phyloP scores from a whole-genome alignment of 2,113 vertebrate genomes.

The Aegotheles bennettii region DNA sequence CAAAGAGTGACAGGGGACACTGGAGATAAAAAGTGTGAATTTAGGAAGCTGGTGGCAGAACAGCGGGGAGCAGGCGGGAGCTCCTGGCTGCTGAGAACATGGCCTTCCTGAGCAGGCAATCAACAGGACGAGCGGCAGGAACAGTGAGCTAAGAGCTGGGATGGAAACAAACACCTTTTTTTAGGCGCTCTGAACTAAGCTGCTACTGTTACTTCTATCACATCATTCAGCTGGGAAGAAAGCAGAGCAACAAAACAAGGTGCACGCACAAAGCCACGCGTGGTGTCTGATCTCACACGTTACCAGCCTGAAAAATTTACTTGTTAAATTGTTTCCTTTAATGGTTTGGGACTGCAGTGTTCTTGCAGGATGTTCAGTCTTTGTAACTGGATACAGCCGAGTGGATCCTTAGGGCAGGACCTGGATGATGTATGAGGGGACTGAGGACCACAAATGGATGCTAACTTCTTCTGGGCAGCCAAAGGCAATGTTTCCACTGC shows the following conservation, averaged over 20 bases:
- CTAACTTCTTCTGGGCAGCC: not conserved
- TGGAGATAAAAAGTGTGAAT: not conserved
- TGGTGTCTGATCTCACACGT: not conserved
- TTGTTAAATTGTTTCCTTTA: not conserved
- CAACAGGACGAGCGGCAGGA: slow-evolving; percentile 49
- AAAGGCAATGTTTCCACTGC: rapidly evolving
- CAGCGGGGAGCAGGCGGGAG: not conserved
- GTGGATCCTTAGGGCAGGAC: not conserved
- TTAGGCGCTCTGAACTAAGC: not conserved
- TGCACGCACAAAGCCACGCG: rapidly evolving
- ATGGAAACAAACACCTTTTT: slow-evolving; percentile 51
- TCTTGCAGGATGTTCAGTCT: not conserved
- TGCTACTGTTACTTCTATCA: slow-evolving; percentile 27
- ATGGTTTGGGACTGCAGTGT: not conserved
- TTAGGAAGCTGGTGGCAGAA: not conserved
- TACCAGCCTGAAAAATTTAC: not conserved
- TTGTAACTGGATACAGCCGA: not conserved
- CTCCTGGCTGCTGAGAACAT: not conserved
- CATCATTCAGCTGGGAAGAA: slow-evolving; percentile 35
- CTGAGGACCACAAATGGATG: not conserved
- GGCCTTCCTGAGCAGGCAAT: slow-evolving; percentile 31
- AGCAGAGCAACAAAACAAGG: not conserved
- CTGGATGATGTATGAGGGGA: not conserved
- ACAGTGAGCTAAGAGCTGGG: slow-evolving; percentile 20
- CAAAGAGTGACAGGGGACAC: not conserved